These are phyloP conservation scores for Apomyelois bistriatella DNA, from an alignment of 2,888 invertebrate species.

Conservation along the genomic window DNA sequence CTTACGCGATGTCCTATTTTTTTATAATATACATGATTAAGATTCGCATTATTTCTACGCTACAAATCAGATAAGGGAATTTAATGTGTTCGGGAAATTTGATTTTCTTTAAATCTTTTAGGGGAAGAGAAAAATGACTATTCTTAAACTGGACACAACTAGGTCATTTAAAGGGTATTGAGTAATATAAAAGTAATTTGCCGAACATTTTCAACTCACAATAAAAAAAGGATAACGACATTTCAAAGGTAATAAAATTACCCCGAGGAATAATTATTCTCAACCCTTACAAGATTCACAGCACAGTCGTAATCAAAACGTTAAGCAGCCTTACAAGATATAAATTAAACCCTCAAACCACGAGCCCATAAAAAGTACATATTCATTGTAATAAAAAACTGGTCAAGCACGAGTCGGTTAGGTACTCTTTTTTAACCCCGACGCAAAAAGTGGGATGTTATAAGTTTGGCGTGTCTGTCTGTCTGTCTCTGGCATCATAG, in stretches of 20 bases:
- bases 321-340: slow-evolving; percentile 4
- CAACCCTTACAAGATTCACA: slow-evolving; percentile 1
- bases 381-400: slow-evolving; percentile 1
- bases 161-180: too few relatives aligned
- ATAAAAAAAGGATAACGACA: not conserved
- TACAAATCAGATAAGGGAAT: too few relatives aligned
- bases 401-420: too few relatives aligned
- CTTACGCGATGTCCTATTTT: too few relatives aligned
- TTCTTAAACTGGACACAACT: not conserved
- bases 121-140: not conserved
- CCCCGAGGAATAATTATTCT: not conserved
- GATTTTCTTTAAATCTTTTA: not conserved
- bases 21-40: too few relatives aligned
- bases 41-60: too few relatives aligned
- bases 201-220: not conserved
- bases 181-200: too few relatives aligned
- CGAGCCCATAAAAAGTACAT: not conserved
- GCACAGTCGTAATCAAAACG: slow-evolving; percentile 5
- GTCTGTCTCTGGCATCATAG: too few relatives aligned
- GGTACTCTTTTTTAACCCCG: not conserved
- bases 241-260: slow-evolving; percentile 16
- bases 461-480: too few relatives aligned
- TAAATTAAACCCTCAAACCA: slow-evolving; percentile 10
- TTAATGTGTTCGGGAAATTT: too few relatives aligned
- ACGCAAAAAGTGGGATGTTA: too few relatives aligned